A percentile compares a stretch with the other conserved stretches of the same genome.
These are phyloP conservation scores for Mycteria americana DNA, from an alignment of 2,797 vertebrate genomes.

Conservation along the genomic window DNA sequence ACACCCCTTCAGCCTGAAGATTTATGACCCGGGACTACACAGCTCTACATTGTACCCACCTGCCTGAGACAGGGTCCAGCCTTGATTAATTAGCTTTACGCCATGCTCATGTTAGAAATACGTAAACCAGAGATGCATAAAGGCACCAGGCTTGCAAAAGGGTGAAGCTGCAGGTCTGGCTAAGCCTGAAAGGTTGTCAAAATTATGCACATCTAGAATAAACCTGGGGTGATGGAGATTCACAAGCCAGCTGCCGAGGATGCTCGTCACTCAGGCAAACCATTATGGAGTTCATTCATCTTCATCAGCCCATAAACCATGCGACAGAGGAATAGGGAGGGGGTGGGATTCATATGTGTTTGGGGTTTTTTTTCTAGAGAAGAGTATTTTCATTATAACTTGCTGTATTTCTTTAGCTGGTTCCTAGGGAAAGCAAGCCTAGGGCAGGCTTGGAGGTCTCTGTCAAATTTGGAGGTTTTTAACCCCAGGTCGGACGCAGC, in stretches of 20 bases:
- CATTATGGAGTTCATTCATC: not conserved
- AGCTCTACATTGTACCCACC: not conserved
- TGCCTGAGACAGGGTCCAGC: not conserved
- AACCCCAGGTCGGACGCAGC: not conserved
- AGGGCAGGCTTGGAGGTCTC: not conserved
- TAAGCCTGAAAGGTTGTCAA: not conserved
- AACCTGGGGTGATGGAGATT: not conserved
- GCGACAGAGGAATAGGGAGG: accelerated
- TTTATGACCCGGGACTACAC: not conserved
- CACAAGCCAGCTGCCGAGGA: not conserved
- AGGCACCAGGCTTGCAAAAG: not conserved
- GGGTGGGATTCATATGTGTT: too few relatives aligned
- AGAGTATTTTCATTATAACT: not conserved
- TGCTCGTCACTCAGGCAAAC: not conserved
- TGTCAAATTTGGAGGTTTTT: not conserved
- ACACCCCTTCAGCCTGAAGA: not conserved
- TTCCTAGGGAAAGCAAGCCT: not conserved
- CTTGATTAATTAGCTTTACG: not conserved
- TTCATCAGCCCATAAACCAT: not conserved
- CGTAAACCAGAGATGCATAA: not conserved
- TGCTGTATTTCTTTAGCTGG: not conserved
- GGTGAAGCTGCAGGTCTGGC: not conserved
- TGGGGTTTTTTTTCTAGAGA: not conserved
- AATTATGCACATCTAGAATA: not conserved
- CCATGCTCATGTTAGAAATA: not conserved